Evolutionary conservation across 2,113 vertebrate genomes (phyloP).

Genomic region (Cavia aperea): DNA sequence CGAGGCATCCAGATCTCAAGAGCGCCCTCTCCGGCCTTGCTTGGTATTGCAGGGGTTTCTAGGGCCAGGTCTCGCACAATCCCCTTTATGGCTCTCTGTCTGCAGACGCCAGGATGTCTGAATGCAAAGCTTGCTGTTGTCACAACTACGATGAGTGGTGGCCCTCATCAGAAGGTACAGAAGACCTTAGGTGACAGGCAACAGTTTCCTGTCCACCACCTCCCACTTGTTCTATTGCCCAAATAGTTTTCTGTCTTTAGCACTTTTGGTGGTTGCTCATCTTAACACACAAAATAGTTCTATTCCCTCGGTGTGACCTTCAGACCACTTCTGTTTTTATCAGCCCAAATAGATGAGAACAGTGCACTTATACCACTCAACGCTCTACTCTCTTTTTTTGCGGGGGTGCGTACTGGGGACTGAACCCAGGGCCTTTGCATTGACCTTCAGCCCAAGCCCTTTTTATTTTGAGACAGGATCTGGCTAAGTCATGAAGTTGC

Average conservation of each 20-base stretch:
- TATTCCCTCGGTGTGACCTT: not conserved
- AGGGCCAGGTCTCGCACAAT: not conserved
- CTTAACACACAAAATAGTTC: too few species aligned
- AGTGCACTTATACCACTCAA: not conserved
- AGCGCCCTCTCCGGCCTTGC: not conserved
- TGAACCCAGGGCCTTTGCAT: not conserved
- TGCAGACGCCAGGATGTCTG: not conserved
- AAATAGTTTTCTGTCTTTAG: not conserved
- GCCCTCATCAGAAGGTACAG: not conserved
- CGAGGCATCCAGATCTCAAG: not conserved
- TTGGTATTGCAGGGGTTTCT: not conserved
- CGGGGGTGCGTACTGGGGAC: not conserved
- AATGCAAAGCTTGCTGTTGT: not conserved
- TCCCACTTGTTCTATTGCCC: not conserved
- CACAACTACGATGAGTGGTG: not conserved
- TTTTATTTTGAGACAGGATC: not conserved
- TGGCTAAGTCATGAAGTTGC: not conserved
- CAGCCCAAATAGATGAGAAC: fast-evolving
- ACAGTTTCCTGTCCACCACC: not conserved
- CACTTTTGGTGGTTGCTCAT: too few species aligned
- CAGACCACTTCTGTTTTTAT: fast-evolving
- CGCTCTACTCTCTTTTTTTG: not conserved
- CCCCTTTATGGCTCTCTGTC: too few species aligned
- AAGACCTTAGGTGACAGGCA: not conserved
- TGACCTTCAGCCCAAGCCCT: not conserved